Evolutionary conservation across 2,888 invertebrate species (phyloP), one percentile per base, ranked within the genome.

Genomic region (Pecten maximus): DNA sequence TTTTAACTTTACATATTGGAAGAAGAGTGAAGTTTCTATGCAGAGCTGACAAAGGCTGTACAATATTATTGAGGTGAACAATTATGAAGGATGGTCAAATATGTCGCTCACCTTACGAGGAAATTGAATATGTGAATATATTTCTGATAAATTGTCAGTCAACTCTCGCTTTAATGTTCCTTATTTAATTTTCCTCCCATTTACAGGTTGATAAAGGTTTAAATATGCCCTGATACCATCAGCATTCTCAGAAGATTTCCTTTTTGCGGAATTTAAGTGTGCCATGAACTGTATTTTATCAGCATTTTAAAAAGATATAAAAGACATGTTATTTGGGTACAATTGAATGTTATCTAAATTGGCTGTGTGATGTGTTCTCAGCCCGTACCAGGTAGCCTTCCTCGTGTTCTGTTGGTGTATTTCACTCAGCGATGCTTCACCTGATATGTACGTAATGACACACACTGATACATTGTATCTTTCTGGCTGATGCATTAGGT

Each of bases 141-240:
- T 10, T 74, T 74, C 35, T 74, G 74, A 74, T 74, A 35, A 35
- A 74, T 74, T 74, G 28, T 74, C 74, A 35, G 28, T 74, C 74
- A 35, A 74, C 35, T 74, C 23, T 15, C 74, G 28, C 35, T 74
- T 74, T 28, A 74, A 74, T 74, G 74, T 74, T 74, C 74, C 74
- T 74, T 74, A 74, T 74, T 74, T 28, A 74, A 74, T 74, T 74
- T 54, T 28, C 74, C 74, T 35, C 74, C 74, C 74, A 74, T 74
- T 35, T 74, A 74, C 54, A 54, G 54, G 54, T 54, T 16, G 8
- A 50, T 50, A 50, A 50, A 50, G 50, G 50, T 50, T 54, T 54
- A 54, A 54, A 54, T 54, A 54, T 54, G 54, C n/a, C 1, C 35
- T 28, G 74, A 74, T 74, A 74, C 35, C 74, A 74, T 74, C 74